A percentile compares a stretch with the other conserved stretches of the same genome.
Evolutionary conservation across 2,113 vertebrate species (phyloP).

Genomic region (Eretmochelys imbricata): DNA sequence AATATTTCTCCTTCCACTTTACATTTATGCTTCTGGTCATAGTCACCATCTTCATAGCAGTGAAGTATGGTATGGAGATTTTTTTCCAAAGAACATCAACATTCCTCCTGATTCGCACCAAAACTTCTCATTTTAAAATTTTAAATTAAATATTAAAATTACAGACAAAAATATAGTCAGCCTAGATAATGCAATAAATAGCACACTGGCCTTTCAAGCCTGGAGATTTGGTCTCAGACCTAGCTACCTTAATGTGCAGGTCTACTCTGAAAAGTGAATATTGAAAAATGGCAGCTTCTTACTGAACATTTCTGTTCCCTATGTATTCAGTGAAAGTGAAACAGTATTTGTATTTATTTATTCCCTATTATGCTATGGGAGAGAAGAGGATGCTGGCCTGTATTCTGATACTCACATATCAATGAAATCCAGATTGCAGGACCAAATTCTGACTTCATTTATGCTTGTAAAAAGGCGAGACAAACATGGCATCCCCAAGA

Average conservation of each 20-base stretch:
- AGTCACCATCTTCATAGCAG: background rate
- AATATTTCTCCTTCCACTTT: background rate
- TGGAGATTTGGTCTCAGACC: background rate
- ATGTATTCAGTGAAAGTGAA: background rate
- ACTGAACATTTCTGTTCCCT: background rate
- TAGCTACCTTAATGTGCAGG: background rate
- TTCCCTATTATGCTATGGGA: background rate
- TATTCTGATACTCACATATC: background rate
- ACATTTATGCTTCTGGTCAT: background rate
- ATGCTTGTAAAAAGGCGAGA: background rate
- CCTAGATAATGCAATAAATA: background rate
- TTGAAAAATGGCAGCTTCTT: background rate
- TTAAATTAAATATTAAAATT: background rate
- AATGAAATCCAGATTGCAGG: background rate
- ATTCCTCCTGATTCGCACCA: background rate
- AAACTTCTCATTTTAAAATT: background rate
- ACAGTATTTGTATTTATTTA: background rate
- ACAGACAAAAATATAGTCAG: background rate
- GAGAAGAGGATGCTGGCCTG: background rate
- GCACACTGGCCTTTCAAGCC: background rate
- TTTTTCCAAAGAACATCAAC: background rate
- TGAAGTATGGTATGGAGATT: background rate
- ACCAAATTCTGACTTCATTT: background rate
- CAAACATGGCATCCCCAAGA: background rate
- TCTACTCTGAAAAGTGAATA: background rate